A percentile compares a stretch with the other conserved stretches of the same genome.
phyloP scores from a whole-genome alignment of 2,113 vertebrate species.

The Grallaria varia region DNA sequence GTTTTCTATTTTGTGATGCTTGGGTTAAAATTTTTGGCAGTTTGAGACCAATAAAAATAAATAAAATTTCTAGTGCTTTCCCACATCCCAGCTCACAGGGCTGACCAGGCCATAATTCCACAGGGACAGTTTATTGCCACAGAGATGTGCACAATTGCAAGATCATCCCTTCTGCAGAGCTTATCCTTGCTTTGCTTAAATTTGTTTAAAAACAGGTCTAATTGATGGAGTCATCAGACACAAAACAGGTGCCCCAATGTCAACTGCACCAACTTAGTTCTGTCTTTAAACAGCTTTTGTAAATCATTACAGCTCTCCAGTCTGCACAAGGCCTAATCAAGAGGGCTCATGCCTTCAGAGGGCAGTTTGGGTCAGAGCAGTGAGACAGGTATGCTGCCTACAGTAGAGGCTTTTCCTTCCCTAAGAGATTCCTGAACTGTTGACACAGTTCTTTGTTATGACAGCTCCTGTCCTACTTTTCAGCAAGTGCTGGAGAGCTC shows the following conservation, averaged over 20 bases:
- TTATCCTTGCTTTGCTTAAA: neutral
- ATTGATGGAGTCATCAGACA: neutral
- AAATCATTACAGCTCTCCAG: neutral
- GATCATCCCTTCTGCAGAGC: neutral
- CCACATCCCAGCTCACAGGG: neutral
- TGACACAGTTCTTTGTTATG: slow-evolving; percentile 39
- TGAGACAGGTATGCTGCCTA: neutral
- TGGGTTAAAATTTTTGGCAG: neutral
- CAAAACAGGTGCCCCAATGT: neutral
- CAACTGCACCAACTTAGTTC: neutral
- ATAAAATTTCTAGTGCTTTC: neutral
- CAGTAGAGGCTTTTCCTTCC: neutral
- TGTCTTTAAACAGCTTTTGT: neutral
- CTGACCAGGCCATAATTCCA: neutral
- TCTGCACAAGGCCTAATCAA: neutral
- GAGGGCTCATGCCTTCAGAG: neutral
- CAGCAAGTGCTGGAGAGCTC: neutral
- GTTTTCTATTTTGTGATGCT: neutral
- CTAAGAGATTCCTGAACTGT: slow-evolving; percentile 32
- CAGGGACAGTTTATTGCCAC: neutral
- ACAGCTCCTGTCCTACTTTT: slow-evolving; percentile 50
- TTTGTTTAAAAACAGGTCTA: neutral
- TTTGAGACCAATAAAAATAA: neutral
- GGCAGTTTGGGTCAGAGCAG: neutral
- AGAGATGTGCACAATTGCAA: neutral